Evolutionary conservation across 2,888 invertebrate species (phyloP), one percentile per base, ranked within the genome.

Genomic region (Lordiphosa andalusiaca): DNA sequence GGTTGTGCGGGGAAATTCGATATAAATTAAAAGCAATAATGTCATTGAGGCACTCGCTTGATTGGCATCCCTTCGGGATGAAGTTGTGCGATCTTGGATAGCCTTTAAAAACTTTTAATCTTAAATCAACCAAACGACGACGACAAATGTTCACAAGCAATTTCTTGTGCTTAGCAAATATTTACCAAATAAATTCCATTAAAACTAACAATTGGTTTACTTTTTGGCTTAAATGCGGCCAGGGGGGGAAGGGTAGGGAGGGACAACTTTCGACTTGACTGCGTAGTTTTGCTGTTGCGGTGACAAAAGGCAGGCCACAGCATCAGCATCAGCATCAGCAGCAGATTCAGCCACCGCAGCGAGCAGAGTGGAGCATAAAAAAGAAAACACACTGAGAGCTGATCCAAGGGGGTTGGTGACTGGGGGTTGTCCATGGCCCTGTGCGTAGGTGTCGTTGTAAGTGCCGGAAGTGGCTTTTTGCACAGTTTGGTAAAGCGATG

Each of bases 111-210:
- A 73, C 47, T 72, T 72, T 64, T 72, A 72, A 72, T 72, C 72
- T 72, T 71, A 72, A 72, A 70, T 74, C 72, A 74, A 67, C 42
- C 65, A 44, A 66, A 66, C 40, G 51, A 23, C n/a, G 35, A 70
- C 58, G 60, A 68, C 66, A 68, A 72, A 67, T 65, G 71, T 71
- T 77, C 69, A 63, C 69, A 72, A 78, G 65, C 70, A 71, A 74
- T 73, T 74, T 71, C 69, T 74, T 68, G 65, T 69, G 73, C 72
- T 71, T 66, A 58, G 60, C 74, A 82, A 82, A 82, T 82, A 76
- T 78, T 78, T 82, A 69, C 64, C 67, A 78, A 82, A 82, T 82
- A 82, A 82, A 78, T 82, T 82, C 73, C 70, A 73, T 78, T 72
- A 76, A 70, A 82, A 71, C 74, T 78, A 81, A 76, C 72, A 82